Evolutionary conservation across 2,113 vertebrate genomes (phyloP).

Genomic region (Carollia perspicillata): DNA sequence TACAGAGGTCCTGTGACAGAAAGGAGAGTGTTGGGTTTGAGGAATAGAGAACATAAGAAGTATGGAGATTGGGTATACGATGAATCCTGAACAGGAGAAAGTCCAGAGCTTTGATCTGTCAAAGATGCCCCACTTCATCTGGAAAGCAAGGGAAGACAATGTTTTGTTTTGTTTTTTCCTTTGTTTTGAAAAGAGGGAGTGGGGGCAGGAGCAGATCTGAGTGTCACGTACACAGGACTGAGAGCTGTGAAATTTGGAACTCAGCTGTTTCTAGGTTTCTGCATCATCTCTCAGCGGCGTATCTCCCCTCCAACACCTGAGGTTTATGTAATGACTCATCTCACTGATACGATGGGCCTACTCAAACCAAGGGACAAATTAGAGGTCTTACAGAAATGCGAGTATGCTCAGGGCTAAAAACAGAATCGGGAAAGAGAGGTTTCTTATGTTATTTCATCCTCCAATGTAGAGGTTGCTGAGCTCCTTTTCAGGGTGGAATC

Average conservation of each 20-base stretch:
- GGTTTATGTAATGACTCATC: slow-evolving; percentile 27
- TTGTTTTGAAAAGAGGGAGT: background rate
- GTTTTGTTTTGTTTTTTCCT: background rate
- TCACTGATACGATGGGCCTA: background rate
- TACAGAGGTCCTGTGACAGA: background rate
- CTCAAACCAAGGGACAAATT: background rate
- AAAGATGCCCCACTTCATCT: background rate
- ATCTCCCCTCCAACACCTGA: slow-evolving; percentile 43
- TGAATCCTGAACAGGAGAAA: background rate
- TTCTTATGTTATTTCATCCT: background rate
- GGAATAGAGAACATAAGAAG: background rate
- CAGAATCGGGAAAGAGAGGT: background rate
- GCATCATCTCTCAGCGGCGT: background rate
- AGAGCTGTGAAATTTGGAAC: slow-evolving; percentile 18
- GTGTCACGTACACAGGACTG: background rate
- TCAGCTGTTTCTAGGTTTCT: slow-evolving; percentile 52
- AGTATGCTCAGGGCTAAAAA: background rate
- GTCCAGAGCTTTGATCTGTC: background rate
- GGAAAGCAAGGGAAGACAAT: background rate
- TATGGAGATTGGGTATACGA: background rate
- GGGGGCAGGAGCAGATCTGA: background rate
- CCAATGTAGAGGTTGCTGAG: background rate
- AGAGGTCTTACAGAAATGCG: background rate
- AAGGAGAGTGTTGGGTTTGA: background rate
- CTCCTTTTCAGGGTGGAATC: background rate